Percentiles rank a stretch among this genome's conserved stretches.
phyloP scores from a whole-genome alignment of 2,888 invertebrate genomes.

The Bombylius discolor region DNA sequence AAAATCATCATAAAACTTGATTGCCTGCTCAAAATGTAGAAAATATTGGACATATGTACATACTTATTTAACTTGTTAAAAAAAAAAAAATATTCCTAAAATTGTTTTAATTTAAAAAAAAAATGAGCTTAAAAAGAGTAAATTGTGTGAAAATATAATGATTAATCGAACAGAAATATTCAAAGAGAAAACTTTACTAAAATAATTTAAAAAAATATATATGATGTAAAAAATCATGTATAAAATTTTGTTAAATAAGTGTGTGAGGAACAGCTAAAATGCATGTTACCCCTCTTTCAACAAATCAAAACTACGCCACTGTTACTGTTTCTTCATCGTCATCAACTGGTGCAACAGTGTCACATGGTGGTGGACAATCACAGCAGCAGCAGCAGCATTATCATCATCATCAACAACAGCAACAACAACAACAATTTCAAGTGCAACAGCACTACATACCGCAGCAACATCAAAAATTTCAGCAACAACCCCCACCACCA shows the following conservation, averaged over 20 bases:
- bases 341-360: constrained; percentile 7
- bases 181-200: too few relatives aligned
- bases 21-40: too few relatives aligned
- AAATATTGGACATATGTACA: too few relatives aligned
- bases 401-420: background rate
- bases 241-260: constrained; percentile 52
- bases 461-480: constrained; percentile 21
- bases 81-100: too few relatives aligned
- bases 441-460: constrained; percentile 14
- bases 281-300: constrained; percentile 17
- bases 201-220: too few relatives aligned
- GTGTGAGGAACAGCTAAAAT: constrained; percentile 11
- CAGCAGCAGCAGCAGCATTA: constrained; percentile 2
- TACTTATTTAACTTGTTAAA: too few relatives aligned
- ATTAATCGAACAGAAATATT: too few relatives aligned
- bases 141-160: too few relatives aligned
- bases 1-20: too few relatives aligned
- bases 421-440: constrained; percentile 21
- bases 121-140: too few relatives aligned
- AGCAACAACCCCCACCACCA: constrained; percentile 17
- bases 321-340: constrained; percentile 15
- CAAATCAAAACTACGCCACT: constrained; percentile 17
- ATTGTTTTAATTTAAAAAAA: too few relatives aligned
- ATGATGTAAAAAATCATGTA: too few relatives aligned
- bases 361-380: background rate